Percentiles rank a stretch among this genome's conserved stretches.
Conservation (phyloP, 2,113 vertebrate species). For the Vulpes lagopus region DNA sequence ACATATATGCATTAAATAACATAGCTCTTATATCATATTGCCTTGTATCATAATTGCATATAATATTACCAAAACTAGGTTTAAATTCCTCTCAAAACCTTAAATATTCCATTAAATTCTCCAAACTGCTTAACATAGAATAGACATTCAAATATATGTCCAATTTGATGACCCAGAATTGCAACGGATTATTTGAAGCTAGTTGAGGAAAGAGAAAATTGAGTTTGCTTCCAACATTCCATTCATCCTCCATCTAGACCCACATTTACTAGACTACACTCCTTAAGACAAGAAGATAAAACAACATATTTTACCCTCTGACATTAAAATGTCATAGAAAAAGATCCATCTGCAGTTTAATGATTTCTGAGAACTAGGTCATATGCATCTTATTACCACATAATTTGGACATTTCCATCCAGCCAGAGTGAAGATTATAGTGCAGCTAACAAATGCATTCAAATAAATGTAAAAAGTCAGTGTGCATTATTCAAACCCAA, state of each 20-base stretch:
- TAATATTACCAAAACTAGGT: conserved; percentile 49
- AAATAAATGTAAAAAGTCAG: conserved; percentile 59
- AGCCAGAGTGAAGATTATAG: not conserved
- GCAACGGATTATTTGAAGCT: conserved; percentile 42
- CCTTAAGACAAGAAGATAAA: conserved; percentile 57
- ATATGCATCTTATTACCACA: conserved; percentile 49
- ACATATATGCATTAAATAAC: conserved; percentile 25
- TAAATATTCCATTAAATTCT: conserved; percentile 31
- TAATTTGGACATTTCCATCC: conserved; percentile 44
- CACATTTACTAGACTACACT: conserved; percentile 1
- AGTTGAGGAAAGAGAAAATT: conserved; percentile 8
- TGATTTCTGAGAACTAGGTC: conserved; percentile 59
- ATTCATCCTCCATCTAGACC: not conserved
- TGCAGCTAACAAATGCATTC: conserved; percentile 25
- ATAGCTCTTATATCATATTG: not conserved
- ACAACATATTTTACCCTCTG: conserved; percentile 43
- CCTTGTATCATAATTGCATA: not conserved
- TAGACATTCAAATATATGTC: conserved; percentile 19
- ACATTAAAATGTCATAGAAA: conserved; percentile 35
- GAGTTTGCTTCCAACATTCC: not conserved
- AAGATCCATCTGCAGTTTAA: conserved; percentile 17
- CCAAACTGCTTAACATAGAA: conserved; percentile 41
- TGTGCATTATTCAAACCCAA: conserved; percentile 67
- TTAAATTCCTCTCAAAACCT: conserved; percentile 40
- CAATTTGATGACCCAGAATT: conserved; percentile 25